A percentile compares a stretch with the other conserved stretches of the same genome.
phyloP scores from a whole-genome alignment of 1,140 invertebrate genomes.

The Triops longicaudatus region DNA sequence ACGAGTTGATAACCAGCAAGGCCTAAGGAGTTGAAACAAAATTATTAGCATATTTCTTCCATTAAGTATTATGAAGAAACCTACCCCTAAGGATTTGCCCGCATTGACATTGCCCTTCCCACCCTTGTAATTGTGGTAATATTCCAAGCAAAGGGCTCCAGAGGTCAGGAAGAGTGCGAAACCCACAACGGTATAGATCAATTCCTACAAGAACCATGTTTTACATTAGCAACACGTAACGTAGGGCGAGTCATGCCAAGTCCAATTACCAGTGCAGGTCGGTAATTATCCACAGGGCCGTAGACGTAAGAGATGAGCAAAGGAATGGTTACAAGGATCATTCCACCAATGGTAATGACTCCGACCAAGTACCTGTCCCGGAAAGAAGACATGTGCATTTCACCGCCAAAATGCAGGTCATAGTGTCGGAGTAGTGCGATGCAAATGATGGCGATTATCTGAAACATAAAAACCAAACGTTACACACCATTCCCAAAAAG shows the following conservation, averaged over 20 bases:
- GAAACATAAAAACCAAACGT: background rate
- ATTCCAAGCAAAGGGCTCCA: constrained; percentile 26
- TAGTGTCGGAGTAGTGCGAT: constrained; percentile 29
- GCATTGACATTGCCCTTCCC: constrained; percentile 28
- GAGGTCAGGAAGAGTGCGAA: constrained; percentile 28
- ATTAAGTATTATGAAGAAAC: background rate
- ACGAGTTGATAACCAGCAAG: constrained; percentile 27
- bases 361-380: constrained; percentile 29
- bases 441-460: constrained; percentile 29
- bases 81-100: constrained; percentile 28
- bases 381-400: constrained; percentile 29
- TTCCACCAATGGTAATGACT: constrained; percentile 30
- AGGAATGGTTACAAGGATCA: constrained; percentile 30
- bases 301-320: constrained; percentile 28
- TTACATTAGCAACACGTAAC: background rate
- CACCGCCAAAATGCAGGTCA: constrained; percentile 28
- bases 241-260: background rate
- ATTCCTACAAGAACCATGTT: constrained; percentile 22
- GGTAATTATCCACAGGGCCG: constrained; percentile 25
- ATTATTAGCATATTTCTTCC: background rate
- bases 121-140: constrained; percentile 27
- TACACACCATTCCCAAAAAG: background rate
- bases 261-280: constrained; percentile 27
- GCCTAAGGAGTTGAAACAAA: constrained; percentile 20
- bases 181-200: constrained; percentile 28